These are phyloP conservation scores for Chunga burmeisteri DNA, from an alignment of 2,113 vertebrate species.

Conservation along the genomic window DNA sequence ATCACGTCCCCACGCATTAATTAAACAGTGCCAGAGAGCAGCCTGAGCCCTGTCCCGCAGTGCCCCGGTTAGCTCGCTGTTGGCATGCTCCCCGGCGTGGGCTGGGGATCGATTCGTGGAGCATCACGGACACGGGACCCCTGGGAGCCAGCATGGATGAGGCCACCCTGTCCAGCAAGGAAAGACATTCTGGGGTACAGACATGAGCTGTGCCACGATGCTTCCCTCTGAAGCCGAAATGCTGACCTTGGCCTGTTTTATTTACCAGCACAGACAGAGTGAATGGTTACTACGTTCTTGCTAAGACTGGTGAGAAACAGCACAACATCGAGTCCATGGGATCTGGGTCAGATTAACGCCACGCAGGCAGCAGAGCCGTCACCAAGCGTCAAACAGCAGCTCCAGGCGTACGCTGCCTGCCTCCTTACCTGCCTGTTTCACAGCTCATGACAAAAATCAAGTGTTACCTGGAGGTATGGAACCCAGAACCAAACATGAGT, in stretches of 20 bases:
- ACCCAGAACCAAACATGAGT: not conserved
- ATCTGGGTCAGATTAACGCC: not conserved
- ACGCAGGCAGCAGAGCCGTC: too few species aligned
- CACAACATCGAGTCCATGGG: not conserved
- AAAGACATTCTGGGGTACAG: not conserved
- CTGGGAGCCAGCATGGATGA: not conserved
- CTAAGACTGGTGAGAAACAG: not conserved
- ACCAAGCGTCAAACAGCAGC: not conserved
- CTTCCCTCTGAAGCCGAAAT: not conserved
- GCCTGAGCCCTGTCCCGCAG: not conserved
- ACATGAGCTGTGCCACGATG: rapidly evolving
- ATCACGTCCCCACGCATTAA: not conserved
- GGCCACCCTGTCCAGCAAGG: not conserved
- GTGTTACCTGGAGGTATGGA: too few species aligned
- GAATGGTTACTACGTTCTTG: not conserved
- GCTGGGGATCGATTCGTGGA: too few species aligned
- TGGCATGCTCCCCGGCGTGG: not conserved
- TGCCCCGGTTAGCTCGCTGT: not conserved
- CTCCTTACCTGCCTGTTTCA: not conserved
- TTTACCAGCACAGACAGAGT: too few species aligned
- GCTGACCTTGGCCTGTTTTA: not conserved
- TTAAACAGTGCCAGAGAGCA: not conserved
- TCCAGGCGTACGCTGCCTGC: not conserved
- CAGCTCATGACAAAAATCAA: not conserved
- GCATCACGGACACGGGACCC: not conserved